phyloP scores from a whole-genome alignment of 2,113 vertebrate genomes.

The Sciurus niger region DNA sequence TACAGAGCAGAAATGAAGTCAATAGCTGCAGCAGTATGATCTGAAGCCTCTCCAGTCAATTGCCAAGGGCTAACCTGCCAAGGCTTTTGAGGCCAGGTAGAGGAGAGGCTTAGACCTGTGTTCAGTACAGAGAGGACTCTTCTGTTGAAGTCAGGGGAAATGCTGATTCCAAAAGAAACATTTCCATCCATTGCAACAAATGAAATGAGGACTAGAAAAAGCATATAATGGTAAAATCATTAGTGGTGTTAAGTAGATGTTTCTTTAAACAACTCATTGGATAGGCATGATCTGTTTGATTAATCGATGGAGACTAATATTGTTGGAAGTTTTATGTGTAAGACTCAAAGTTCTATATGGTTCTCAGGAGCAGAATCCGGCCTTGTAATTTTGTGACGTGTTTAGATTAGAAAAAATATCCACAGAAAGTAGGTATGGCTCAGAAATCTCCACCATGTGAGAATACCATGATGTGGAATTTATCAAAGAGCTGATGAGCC shows the following conservation, averaged over 20 bases:
- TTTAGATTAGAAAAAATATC: not conserved
- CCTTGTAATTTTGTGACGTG: not conserved
- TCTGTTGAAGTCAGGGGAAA: not conserved
- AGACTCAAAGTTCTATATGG: not conserved
- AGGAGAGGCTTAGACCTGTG: not conserved
- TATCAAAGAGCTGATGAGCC: not conserved
- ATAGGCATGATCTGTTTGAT: not conserved
- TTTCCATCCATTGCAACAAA: not conserved
- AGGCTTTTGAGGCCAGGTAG: not conserved
- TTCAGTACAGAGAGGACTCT: not conserved
- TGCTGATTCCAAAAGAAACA: not conserved
- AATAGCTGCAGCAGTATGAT: not conserved
- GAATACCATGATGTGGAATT: not conserved
- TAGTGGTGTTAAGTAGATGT: not conserved
- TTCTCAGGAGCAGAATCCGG: not conserved
- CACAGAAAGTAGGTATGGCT: not conserved
- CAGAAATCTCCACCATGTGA: not conserved
- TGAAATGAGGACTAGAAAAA: not conserved
- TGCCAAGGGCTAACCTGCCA: not conserved
- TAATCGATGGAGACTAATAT: not conserved
- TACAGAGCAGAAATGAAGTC: not conserved
- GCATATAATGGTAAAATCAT: not conserved
- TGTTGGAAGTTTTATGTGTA: constrained; percentile 16
- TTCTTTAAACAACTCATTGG: not conserved
- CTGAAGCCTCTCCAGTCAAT: not conserved